phyloP scores from a whole-genome alignment of 2,113 vertebrate genomes.

The Phylloscopus trochiloides region DNA sequence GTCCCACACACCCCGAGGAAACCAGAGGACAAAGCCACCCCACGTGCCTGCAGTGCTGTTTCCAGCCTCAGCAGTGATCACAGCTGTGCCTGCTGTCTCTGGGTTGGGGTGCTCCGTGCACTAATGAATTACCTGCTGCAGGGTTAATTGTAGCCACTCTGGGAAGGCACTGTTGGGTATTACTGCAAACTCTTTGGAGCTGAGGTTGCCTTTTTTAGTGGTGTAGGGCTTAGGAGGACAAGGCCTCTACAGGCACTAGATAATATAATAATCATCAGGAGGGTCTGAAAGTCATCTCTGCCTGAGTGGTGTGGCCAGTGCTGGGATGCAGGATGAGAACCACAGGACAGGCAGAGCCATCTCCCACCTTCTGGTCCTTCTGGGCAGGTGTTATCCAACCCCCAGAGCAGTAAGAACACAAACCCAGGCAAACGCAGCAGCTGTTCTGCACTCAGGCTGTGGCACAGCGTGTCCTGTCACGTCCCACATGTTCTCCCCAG shows the following conservation, averaged over 20 bases:
- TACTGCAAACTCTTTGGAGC: background rate
- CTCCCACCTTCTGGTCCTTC: fast-evolving
- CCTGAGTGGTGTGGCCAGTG: background rate
- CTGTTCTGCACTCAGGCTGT: background rate
- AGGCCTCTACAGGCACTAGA: fast-evolving
- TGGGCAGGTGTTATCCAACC: fast-evolving
- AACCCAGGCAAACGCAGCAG: background rate
- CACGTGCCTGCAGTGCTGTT: fast-evolving
- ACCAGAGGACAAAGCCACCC: fast-evolving
- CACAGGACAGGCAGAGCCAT: background rate
- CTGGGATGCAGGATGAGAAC: background rate
- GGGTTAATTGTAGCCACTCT: background rate
- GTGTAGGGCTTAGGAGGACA: background rate
- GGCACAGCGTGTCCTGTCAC: background rate
- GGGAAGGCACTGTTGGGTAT: background rate
- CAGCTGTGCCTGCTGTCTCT: background rate
- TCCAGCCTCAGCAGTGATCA: fast-evolving
- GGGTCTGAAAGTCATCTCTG: background rate
- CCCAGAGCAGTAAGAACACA: fast-evolving
- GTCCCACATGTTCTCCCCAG: background rate
- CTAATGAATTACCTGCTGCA: background rate
- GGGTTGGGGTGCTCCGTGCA: background rate
- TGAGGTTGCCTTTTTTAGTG: background rate
- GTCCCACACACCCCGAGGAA: background rate
- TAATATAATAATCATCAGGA: background rate